Conservation (phyloP, 2,888 invertebrate genomes). For the Pharmacophagus antenor region DNA sequence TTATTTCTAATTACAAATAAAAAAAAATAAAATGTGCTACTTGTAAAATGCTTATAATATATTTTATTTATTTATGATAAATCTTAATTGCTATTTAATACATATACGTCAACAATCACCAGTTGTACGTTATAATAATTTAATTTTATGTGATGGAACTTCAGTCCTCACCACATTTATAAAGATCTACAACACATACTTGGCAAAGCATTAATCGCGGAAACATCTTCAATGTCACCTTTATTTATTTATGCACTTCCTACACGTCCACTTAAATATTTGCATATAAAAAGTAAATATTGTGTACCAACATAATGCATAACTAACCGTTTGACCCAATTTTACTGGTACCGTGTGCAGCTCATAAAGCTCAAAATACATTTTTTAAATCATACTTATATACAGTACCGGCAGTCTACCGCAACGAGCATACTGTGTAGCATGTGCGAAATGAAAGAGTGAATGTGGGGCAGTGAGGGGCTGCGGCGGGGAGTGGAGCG, state of each 20-base stretch:
- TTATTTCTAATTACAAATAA: too few species aligned
- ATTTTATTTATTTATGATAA: too few species aligned
- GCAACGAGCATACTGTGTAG: conserved; percentile 43
- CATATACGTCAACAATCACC: neutral
- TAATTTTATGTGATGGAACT: neutral
- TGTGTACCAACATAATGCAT: conserved; percentile 29
- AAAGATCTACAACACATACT: conserved; percentile 37
- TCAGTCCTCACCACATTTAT: neutral
- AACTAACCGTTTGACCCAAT: conserved; percentile 28
- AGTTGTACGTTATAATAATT: neutral
- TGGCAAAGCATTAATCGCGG: conserved; percentile 56
- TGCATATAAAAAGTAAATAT: conserved; percentile 28
- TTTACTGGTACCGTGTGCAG: conserved; percentile 30
- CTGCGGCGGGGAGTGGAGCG: conserved; percentile 56
- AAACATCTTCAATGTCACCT: conserved; percentile 66
- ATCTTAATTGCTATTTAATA: neutral
- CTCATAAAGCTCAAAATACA: conserved; percentile 26
- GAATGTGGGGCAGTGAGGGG: conserved; percentile 79
- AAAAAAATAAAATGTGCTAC: too few species aligned
- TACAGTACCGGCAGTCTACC: conserved; percentile 34
- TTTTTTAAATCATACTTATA: conserved; percentile 31
- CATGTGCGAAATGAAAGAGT: conserved; percentile 69
- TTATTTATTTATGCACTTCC: conserved; percentile 55
- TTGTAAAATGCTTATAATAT: too few species aligned
- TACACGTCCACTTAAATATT: conserved; percentile 36